Base-by-base conservation (phyloP, 2,797 vertebrate genomes). In the Pelochelys cantorii region DNA sequence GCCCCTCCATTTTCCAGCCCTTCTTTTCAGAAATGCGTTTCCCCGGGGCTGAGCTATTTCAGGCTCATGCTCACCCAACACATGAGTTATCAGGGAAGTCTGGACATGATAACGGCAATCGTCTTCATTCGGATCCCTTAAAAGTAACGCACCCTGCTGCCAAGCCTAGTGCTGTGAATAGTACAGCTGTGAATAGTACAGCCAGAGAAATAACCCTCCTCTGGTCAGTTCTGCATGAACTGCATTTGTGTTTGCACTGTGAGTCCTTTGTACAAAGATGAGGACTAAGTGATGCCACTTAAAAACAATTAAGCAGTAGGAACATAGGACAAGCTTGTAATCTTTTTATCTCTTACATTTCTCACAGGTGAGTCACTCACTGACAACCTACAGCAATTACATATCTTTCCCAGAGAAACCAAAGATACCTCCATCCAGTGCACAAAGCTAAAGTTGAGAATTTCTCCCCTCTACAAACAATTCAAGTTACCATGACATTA, bases 321-420 rank as follows among this genome's bases (percentile, higher is more conserved):
- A 22, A 29, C 1, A 8, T 2, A 12, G 2, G 2, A 0, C 1
- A n/a, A 20, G 14, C 31, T 6, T 34, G 23, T 8, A 29, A 5
- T 52, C 82, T 83, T 78, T 31, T 83, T 57, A 20, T 57, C 14
- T 54, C 65, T 54, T 20, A 52, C 52, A 85, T n/a, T 86, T 81
- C 37, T 90, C 37, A 53, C 37, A 22, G 57, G 71, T 57, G 29
- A 68, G 52, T 82, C 80, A 79, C 12, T 52, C 74, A 14, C 42
- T 52, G 42, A 77, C 42, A 52, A 29, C 25, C 25, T 86, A 29
- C 59, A 59, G 42, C 59, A 65, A 23, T 56, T 48, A 68, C 81
- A n/a, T 23, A n/a, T 68, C 78, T 79, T 62, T 52, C 71, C 75
- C 29, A 79, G 25, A 55, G 79, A 86, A 42, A 54, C n/a, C n/a